phyloP scores from a whole-genome alignment of 2,888 invertebrate species.

The Dynastes tityus region DNA sequence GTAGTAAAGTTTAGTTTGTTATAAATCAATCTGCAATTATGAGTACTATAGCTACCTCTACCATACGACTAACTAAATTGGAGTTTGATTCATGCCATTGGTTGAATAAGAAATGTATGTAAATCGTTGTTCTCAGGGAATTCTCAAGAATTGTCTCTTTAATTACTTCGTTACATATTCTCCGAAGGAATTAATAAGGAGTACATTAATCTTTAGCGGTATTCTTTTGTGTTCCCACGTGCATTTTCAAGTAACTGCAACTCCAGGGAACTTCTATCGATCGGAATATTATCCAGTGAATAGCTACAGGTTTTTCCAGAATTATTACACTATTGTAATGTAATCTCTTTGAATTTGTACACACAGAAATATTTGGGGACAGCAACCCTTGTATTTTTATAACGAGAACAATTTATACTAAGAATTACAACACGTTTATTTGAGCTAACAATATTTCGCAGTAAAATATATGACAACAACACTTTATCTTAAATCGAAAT shows the following conservation, averaged over 20 bases:
- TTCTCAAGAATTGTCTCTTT: conserved; percentile 26
- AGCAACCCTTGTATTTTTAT: no score
- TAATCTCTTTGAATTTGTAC: no score
- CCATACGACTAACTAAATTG: background rate
- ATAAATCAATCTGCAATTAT: conserved; percentile 30
- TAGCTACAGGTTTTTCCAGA: no score
- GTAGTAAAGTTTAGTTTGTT: conserved; percentile 20
- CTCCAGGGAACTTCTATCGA: no score
- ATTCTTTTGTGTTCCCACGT: conserved; percentile 7
- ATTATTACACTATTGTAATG: no score
- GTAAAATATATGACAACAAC: no score
- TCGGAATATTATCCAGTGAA: no score
- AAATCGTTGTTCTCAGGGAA: conserved; percentile 5
- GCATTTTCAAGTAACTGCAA: conserved; percentile 4
- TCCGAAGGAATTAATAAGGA: conserved; percentile 19
- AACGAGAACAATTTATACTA: no score
- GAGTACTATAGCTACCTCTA: background rate
- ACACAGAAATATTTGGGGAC: no score
- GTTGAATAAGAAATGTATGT: conserved; percentile 23
- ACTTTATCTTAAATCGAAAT: no score
- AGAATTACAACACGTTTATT: no score
- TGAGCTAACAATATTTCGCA: no score
- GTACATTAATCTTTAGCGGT: background rate
- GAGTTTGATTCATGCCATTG: background rate
- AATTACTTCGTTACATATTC: conserved; percentile 21